Conservation (phyloP, 1,140 invertebrate species). For the Lethocerus indicus region DNA sequence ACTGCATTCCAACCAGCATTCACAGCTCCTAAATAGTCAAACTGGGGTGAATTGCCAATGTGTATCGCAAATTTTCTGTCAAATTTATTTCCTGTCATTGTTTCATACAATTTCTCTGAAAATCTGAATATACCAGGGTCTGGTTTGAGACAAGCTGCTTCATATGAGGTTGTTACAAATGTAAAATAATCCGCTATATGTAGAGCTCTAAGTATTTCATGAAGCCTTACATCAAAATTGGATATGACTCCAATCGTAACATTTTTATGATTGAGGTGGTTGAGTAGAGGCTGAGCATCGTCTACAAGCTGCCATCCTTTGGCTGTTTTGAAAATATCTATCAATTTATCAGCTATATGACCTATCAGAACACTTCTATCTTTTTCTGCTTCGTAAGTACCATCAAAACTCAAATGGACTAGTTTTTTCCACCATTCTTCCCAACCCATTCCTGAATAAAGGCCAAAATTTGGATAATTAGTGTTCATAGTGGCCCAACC, state of each 20-base stretch:
- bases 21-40: conserved; percentile 62
- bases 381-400: conserved; percentile 18
- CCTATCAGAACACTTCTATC: background rate
- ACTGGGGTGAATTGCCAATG: conserved; percentile 55
- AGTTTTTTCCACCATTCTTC: conserved; percentile 64
- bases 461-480: conserved; percentile 67
- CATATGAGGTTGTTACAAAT: conserved; percentile 64
- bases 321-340: conserved; percentile 41
- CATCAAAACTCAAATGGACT: conserved; percentile 42
- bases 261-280: conserved; percentile 30
- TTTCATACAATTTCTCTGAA: conserved; percentile 33
- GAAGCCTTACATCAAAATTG: conserved; percentile 71
- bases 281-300: conserved; percentile 41
- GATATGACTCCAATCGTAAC: conserved; percentile 60
- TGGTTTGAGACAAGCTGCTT: conserved; percentile 56
- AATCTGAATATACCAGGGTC: conserved; percentile 46
- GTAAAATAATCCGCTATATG: conserved; percentile 51
- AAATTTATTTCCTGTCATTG: conserved; percentile 22
- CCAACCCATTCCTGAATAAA: conserved; percentile 44
- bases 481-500: conserved; percentile 40
- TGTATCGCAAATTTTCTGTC: conserved; percentile 50
- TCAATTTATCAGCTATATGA: conserved; percentile 28
- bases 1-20: conserved; percentile 57
- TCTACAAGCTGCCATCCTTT: conserved; percentile 51
- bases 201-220: conserved; percentile 41